These are phyloP conservation scores for Catagonus wagneri DNA, from an alignment of 2,113 vertebrate species.

Conservation along the genomic window DNA sequence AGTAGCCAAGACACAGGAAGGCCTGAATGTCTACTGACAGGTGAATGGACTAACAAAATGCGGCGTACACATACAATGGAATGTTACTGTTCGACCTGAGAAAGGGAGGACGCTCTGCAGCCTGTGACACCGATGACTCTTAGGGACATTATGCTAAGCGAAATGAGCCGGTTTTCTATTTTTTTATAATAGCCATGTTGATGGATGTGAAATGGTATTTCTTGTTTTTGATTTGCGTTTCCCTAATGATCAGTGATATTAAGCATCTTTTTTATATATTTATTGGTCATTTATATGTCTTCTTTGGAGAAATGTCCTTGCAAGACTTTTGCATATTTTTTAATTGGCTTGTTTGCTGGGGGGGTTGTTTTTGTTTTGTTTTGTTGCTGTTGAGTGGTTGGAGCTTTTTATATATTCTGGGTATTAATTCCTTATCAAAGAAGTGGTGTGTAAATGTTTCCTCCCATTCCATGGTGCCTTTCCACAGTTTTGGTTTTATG, in stretches of 20 bases:
- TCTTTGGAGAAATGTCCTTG: conserved; percentile 35
- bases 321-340: not conserved
- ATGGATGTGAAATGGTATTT: not conserved
- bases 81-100: too few relatives aligned
- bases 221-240: conserved; percentile 27
- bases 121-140: too few relatives aligned
- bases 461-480: not conserved
- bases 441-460: not conserved
- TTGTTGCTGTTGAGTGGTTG: not conserved
- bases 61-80: too few relatives aligned
- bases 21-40: too few relatives aligned
- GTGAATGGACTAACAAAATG: too few relatives aligned
- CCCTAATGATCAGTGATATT: not conserved
- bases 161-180: not conserved
- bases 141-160: too few relatives aligned
- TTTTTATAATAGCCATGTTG: not conserved
- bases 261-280: not conserved
- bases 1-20: too few relatives aligned
- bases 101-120: too few relatives aligned
- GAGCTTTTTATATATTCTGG: conserved; percentile 1
- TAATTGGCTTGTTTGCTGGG: not conserved
- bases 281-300: not conserved
- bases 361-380: not conserved
- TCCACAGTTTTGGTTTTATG: not conserved
- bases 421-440: conserved; percentile 11